Evolutionary conservation across 2,888 invertebrate species (phyloP).

Genomic region (Pristionchus japonicus): DNA sequence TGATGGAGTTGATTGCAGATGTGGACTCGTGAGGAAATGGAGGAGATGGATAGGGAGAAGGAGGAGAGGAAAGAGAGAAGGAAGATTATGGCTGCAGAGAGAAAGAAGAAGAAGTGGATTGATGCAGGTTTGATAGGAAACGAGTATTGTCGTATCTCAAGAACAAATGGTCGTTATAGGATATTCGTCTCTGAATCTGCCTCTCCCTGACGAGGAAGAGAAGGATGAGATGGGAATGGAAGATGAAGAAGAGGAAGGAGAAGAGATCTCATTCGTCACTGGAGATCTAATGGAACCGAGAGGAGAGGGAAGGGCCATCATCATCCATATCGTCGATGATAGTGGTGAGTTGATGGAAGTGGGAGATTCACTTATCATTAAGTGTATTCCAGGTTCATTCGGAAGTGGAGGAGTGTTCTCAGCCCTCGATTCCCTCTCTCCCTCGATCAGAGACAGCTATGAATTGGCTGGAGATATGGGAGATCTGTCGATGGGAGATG

Average conservation of each 20-base stretch:
- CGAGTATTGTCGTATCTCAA: neutral
- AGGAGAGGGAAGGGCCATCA: slow-evolving; percentile 66
- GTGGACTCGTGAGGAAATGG: slow-evolving; percentile 15
- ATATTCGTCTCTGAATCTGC: neutral
- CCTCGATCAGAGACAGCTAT: slow-evolving; percentile 73
- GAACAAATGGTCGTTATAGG: neutral
- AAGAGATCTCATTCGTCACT: slow-evolving; percentile 62
- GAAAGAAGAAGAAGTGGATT: slow-evolving; percentile 33
- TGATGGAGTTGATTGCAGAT: neutral
- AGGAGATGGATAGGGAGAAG: neutral
- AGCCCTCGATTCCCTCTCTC: slow-evolving; percentile 73
- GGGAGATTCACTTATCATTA: neutral
- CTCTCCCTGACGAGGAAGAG: neutral
- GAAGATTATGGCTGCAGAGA: neutral
- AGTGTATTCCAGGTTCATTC: slow-evolving; percentile 76
- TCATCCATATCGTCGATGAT: slow-evolving; percentile 77
- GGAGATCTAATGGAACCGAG: slow-evolving; percentile 76
- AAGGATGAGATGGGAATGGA: neutral
- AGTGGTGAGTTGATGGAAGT: slow-evolving; percentile 60
- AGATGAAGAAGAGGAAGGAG: slow-evolving; percentile 35
- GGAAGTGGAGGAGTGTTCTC: slow-evolving; percentile 77
- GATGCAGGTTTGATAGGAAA: neutral
- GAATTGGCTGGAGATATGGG: slow-evolving; percentile 75
- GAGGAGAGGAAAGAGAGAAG: slow-evolving; percentile 21
- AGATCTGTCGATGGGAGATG: slow-evolving; percentile 76